A percentile compares a stretch with the other conserved stretches of the same genome.
phyloP scores from a whole-genome alignment of 2,888 invertebrate genomes.

The Blastobasis lacticolella region DNA sequence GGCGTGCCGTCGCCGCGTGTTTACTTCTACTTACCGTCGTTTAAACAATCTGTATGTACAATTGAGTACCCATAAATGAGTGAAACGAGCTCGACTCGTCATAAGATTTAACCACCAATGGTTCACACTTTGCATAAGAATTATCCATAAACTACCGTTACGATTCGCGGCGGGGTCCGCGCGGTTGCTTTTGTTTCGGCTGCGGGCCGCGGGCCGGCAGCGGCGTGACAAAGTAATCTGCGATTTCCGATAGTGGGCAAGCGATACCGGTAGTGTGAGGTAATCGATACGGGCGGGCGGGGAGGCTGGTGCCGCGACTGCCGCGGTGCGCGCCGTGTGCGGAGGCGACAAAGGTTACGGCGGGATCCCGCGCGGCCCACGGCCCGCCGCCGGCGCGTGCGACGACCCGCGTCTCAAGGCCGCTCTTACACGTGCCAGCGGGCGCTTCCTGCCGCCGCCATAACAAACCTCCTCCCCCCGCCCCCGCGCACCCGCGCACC shows the following conservation, averaged over 20 bases:
- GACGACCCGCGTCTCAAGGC: conserved; percentile 69
- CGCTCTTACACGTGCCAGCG: conserved; percentile 66
- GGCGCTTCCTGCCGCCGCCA: conserved; percentile 66
- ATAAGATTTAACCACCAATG: too few relatives aligned
- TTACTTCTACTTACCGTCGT: conserved; percentile 4
- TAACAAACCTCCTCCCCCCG: conserved; percentile 63
- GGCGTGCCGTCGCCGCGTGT: conserved; percentile 14
- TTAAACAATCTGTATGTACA: too few relatives aligned
- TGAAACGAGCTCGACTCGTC: too few relatives aligned
- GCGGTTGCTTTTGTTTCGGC: conserved; percentile 5
- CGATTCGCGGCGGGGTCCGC: conserved; percentile 2
- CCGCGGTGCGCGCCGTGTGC: conserved; percentile 32
- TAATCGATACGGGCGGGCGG: conserved; percentile 13
- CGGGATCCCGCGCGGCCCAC: conserved; percentile 11
- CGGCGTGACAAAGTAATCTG: not conserved
- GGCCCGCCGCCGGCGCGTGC: conserved; percentile 44
- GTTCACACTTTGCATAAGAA: too few relatives aligned
- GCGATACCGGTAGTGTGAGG: conserved; percentile 6
- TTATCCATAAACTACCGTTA: too few relatives aligned
- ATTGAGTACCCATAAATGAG: too few relatives aligned
- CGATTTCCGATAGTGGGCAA: conserved; percentile 3
- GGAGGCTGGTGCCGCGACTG: conserved; percentile 19
- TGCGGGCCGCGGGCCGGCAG: conserved; percentile 19
- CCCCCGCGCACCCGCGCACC: conserved; percentile 37
- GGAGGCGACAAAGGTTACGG: conserved; percentile 29